Percentiles rank a stretch among this genome's conserved stretches.
These are phyloP conservation scores for Myotis daubentonii DNA, from an alignment of 2,797 vertebrate species.

Conservation along the genomic window DNA sequence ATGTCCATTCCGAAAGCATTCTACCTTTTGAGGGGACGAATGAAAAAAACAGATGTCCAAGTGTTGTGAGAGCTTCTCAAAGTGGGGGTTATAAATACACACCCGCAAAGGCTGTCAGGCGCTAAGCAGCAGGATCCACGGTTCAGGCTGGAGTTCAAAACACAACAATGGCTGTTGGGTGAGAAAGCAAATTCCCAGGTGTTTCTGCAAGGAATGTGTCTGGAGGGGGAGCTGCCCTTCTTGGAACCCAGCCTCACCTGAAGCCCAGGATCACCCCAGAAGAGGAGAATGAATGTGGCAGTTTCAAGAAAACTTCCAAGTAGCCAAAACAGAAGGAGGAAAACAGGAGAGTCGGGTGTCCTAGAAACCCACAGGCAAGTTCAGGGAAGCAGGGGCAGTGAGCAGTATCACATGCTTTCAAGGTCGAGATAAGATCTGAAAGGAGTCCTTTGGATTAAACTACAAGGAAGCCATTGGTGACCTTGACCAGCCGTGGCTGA, in stretches of 20 bases:
- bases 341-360: neutral
- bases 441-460: constrained; percentile 47
- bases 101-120: constrained; percentile 32
- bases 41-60: constrained; percentile 78
- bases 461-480: constrained; percentile 62
- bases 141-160: constrained; percentile 58
- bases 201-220: constrained; percentile 50
- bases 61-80: constrained; percentile 61
- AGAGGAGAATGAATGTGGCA: neutral
- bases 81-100: constrained; percentile 71
- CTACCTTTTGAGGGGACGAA: constrained; percentile 66
- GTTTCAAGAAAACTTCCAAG: neutral
- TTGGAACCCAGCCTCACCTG: neutral
- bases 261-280: neutral
- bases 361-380: neutral
- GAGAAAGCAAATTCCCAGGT: constrained; percentile 71
- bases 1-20: constrained; percentile 47
- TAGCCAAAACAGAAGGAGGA: neutral
- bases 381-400: neutral
- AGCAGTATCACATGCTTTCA: neutral
- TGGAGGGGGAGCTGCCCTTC: neutral
- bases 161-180: constrained; percentile 15
- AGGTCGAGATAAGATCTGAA: constrained; percentile 75
- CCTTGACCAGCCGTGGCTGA: constrained; percentile 54
- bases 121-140: constrained; percentile 49